Base-by-base conservation (phyloP, 2,888 invertebrate species). In the Sylvicola cinctus region DNA sequence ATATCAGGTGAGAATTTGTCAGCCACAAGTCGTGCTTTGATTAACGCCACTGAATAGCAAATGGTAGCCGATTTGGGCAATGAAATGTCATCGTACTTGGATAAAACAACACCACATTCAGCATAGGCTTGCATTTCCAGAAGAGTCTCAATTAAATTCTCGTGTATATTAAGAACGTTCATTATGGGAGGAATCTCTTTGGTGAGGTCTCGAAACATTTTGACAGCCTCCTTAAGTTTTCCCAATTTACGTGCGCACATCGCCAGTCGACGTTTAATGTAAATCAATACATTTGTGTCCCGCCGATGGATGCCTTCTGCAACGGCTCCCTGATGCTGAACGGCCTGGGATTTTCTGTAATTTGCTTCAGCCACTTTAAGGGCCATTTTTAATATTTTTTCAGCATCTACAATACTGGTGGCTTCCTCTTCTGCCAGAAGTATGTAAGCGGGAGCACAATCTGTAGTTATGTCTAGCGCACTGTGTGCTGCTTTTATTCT, bases 191-290 rank as follows among this genome's bases (percentile, higher is more conserved):
- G 91, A 43, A 84, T 79, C 63, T 96, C 95, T 61, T 95, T 93
- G 34, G 90, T 85, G 41, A 95, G 63, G 63, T 96, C 95, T 49
- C 93, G 71, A 66, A 95, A 93, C 70, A 90, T 80, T 57, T 96
- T 91, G 16, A 91, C 80, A 1, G 93, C 88, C 60, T 95, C 95
- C 57, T 90, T 84, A 42, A 93, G 64, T 47, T 88, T 80, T 10
- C 93, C 91, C 36, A 95, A 64, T 49, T 91, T 88, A 37, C 95
- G 68, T 23, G 90, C 85, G 62, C 93, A 95, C 93, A 95, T 93
- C n/a, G 93, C 96, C 39, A 91, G 60, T 40, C 96, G 68, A 36
- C 95, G 68, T 58, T 87, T 83, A 36, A 93, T 79, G 56, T 95
- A 96, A 50, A 93, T 90, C 39, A 93, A 60, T 26, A 95, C 85